These are phyloP conservation scores for Scaptomyza cyrtandrae DNA, from an alignment of 2,888 invertebrate species.

Conservation along the genomic window DNA sequence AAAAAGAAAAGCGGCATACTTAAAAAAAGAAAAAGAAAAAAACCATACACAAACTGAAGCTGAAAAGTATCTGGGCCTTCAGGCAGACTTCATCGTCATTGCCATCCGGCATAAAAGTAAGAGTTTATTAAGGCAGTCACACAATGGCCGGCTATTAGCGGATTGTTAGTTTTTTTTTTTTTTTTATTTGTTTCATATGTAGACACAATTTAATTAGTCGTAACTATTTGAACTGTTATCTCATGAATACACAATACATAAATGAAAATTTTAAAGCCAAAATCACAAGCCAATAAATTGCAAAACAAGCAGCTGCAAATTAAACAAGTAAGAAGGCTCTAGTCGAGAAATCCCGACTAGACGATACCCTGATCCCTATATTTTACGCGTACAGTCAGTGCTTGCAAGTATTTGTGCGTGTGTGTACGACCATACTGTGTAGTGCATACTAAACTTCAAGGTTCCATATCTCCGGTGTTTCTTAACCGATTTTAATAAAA, in stretches of 20 bases:
- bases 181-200: conserved; percentile 37
- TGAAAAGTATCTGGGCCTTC: conserved; percentile 2
- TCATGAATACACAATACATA: conserved; percentile 52
- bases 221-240: conserved; percentile 65
- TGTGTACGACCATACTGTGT: no score
- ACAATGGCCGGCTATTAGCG: conserved; percentile 66
- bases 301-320: conserved; percentile 43
- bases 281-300: conserved; percentile 40
- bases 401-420: no score
- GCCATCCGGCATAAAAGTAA: conserved; percentile 35
- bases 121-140: conserved; percentile 43
- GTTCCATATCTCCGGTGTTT: no score
- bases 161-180: conserved; percentile 24
- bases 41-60: conserved; percentile 10
- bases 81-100: neutral
- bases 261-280: conserved; percentile 32
- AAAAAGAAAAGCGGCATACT: conserved; percentile 50
- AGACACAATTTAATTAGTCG: conserved; percentile 67
- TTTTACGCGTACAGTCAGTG: no score
- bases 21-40: conserved; percentile 56
- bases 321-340: no score
- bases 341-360: no score
- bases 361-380: no score
- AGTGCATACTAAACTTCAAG: no score
- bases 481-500: no score